A percentile compares a stretch with the other conserved stretches of the same genome.
These are phyloP conservation scores for Cyanoderma ruficeps DNA, from an alignment of 2,113 vertebrate species.

Conservation along the genomic window DNA sequence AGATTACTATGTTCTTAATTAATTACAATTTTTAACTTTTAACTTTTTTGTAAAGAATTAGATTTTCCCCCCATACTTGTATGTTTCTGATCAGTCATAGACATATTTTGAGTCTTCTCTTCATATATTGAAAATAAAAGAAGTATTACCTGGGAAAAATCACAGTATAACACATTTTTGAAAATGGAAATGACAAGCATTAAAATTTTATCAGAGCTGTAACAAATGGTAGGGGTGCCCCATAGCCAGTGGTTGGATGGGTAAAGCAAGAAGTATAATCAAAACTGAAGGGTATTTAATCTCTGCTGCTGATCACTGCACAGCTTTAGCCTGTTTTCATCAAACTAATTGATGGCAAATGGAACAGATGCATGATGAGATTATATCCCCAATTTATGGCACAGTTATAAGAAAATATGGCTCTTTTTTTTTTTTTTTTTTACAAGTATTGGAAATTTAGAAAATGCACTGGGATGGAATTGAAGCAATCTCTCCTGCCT, in stretches of 20 bases:
- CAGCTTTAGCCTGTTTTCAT: constrained; percentile 62
- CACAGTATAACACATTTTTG: not conserved
- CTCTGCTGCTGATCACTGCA: constrained; percentile 47
- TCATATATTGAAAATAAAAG: not conserved
- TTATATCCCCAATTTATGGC: constrained; percentile 35
- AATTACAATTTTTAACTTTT: not conserved
- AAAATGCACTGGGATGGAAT: constrained; percentile 11
- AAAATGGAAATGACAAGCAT: not conserved
- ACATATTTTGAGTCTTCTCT: not conserved
- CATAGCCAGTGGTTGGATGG: not conserved
- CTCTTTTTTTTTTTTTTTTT: not conserved
- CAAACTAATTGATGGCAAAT: constrained; percentile 70
- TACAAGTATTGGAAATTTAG: constrained; percentile 45
- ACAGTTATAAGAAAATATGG: constrained; percentile 36
- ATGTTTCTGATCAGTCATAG: not conserved
- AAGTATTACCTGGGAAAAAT: not conserved
- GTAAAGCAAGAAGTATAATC: constrained; percentile 56
- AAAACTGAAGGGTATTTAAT: constrained; percentile 67
- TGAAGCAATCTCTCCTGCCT: constrained; percentile 13
- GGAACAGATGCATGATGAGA: constrained; percentile 60
- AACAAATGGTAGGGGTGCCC: not conserved
- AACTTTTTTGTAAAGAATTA: not conserved
- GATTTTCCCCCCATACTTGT: accelerated
- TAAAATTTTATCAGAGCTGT: not conserved
- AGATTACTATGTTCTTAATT: not conserved